phyloP scores from a whole-genome alignment of 2,113 vertebrate genomes.

The Podocnemis expansa region DNA sequence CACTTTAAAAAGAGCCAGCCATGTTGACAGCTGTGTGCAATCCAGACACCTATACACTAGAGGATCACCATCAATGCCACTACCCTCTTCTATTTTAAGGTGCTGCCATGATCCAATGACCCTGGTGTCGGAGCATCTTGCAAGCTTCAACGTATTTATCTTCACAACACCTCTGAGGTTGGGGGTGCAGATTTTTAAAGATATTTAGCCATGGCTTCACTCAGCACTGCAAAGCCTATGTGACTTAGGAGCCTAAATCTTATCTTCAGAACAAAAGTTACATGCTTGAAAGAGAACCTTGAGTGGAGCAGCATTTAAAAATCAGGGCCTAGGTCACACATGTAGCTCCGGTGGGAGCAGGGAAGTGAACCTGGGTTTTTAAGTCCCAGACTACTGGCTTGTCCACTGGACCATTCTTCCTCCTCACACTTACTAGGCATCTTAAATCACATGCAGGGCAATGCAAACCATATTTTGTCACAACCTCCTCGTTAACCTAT shows the following conservation, averaged over 20 bases:
- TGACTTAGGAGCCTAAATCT: not conserved
- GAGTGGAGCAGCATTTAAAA: not conserved
- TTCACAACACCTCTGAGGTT: not conserved
- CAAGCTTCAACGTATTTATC: constrained; percentile 28
- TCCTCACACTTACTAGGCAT: not conserved
- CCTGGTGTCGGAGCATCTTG: not conserved
- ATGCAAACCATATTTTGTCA: no score
- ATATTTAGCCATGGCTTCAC: not conserved
- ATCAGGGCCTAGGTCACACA: no score
- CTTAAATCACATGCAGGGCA: no score
- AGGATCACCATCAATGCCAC: not conserved
- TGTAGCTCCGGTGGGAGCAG: not conserved
- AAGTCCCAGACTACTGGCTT: not conserved
- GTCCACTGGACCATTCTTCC: not conserved
- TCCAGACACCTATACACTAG: not conserved
- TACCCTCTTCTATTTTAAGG: not conserved
- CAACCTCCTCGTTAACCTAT: not conserved
- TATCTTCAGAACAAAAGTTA: not conserved
- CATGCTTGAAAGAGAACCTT: not conserved
- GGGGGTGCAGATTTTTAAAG: not conserved
- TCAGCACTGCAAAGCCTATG: not conserved
- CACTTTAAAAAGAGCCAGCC: not conserved
- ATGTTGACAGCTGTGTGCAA: constrained; percentile 4
- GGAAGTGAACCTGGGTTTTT: not conserved
- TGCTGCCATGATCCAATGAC: not conserved